Percentiles rank a stretch among this genome's conserved stretches.
Evolutionary conservation across 30 jellyfish, hydroid and myxozoan genomes (phyloP).

Genomic region (Hydra vulgaris): DNA sequence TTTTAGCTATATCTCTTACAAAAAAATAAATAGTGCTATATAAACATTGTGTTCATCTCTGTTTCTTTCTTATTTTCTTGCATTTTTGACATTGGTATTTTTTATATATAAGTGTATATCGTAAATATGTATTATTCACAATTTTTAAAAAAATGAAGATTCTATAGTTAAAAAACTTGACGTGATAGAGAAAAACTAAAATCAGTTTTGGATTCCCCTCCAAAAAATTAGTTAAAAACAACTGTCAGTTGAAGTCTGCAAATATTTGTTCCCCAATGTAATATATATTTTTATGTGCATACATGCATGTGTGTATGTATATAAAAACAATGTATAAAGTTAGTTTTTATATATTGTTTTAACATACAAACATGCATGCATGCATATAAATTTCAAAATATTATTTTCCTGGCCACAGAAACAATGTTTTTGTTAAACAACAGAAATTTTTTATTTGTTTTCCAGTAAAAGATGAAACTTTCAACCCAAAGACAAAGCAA

Average conservation of each 20-base stretch:
- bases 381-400: too few species aligned
- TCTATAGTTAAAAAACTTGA: neutral
- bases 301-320: too few species aligned
- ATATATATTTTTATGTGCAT: too few species aligned
- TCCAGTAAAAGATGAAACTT: too few species aligned
- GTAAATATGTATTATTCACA: neutral
- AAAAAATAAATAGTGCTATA: neutral
- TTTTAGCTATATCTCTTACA: neutral
- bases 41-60: neutral
- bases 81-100: neutral
- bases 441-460: too few species aligned
- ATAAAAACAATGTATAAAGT: too few species aligned
- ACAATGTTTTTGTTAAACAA: too few species aligned
- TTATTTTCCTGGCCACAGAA: too few species aligned
- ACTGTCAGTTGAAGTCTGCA: neutral
- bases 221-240: neutral
- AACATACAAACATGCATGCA: too few species aligned
- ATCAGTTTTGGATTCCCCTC: neutral
- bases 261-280: neutral
- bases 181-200: neutral
- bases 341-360: too few species aligned
- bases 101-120: neutral
- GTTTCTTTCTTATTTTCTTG: neutral
- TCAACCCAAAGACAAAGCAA: too few species aligned
- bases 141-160: neutral